A percentile compares a stretch with the other conserved stretches of the same genome.
These are phyloP conservation scores for Acanthosoma haemorrhoidale DNA, from an alignment of 2,888 invertebrate genomes.

Conservation along the genomic window DNA sequence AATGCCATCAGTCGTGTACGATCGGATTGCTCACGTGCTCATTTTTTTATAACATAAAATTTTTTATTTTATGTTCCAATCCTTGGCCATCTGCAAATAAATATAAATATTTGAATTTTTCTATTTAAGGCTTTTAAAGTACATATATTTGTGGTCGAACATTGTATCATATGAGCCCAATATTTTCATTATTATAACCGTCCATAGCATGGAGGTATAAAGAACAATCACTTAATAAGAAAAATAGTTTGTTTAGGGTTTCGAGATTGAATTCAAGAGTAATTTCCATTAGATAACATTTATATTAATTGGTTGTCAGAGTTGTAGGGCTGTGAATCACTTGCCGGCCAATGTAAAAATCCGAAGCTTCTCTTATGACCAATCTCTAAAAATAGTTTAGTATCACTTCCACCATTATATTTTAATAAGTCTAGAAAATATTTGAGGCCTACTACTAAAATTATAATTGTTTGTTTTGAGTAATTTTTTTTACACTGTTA, in stretches of 20 bases:
- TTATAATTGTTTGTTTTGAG: not conserved
- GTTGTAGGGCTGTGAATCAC: conserved; percentile 18
- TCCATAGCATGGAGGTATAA: conserved; percentile 18
- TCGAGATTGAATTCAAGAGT: not conserved
- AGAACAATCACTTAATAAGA: conserved; percentile 15
- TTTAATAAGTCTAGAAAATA: not conserved
- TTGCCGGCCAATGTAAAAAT: conserved; percentile 20
- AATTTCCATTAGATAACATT: not conserved
- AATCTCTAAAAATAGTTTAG: too few species aligned
- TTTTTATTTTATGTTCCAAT: not conserved
- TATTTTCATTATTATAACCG: conserved; percentile 8
- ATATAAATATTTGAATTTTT: not conserved
- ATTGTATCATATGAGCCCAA: not conserved
- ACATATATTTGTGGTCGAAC: not conserved
- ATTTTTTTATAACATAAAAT: conserved; percentile 18
- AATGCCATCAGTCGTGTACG: conserved; percentile 12
- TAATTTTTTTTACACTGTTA: too few species aligned
- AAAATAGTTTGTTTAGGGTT: not conserved
- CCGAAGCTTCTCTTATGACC: not conserved
- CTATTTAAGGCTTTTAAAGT: not conserved
- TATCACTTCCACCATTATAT: too few species aligned
- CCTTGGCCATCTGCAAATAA: not conserved
- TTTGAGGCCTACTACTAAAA: conserved; percentile 6
- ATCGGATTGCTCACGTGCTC: conserved; percentile 14
- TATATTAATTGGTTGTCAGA: not conserved